phyloP scores from a whole-genome alignment of 2,113 vertebrate genomes.

The Ascaphus truei region DNA sequence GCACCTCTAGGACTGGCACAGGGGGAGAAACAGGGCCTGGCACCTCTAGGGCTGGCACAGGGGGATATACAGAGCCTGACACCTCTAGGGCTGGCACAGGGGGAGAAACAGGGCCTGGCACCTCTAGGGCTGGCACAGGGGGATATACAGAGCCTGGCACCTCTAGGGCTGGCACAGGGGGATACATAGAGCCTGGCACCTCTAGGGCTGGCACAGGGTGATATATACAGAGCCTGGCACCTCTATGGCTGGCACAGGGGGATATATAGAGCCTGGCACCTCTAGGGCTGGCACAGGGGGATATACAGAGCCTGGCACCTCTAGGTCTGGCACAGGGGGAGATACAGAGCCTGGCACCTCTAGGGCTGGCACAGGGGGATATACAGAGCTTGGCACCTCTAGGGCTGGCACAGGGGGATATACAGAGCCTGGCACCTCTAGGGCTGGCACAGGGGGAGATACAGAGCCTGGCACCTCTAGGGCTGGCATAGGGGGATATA shows the following conservation, averaged over 20 bases:
- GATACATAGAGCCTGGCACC: background rate
- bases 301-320: background rate
- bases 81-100: background rate
- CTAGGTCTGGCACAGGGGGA: background rate
- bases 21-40: background rate
- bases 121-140: background rate
- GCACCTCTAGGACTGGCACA: too few relatives aligned
- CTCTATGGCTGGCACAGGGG: background rate
- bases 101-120: background rate
- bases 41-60: too few relatives aligned
- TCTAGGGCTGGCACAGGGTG: background rate
- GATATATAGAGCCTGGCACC: background rate
- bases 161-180: too few relatives aligned
- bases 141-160: background rate
- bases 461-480: background rate
- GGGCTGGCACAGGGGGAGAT: background rate
- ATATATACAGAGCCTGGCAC: background rate
- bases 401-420: too few relatives aligned
- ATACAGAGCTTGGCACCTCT: background rate
- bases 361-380: too few relatives aligned
- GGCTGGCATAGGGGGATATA: too few relatives aligned
- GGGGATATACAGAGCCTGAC: background rate
- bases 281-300: too few relatives aligned
- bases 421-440: background rate
- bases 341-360: background rate